These are phyloP conservation scores for Muricea muricata DNA, from an alignment of 92 coral and sea anemone species.

Conservation along the genomic window DNA sequence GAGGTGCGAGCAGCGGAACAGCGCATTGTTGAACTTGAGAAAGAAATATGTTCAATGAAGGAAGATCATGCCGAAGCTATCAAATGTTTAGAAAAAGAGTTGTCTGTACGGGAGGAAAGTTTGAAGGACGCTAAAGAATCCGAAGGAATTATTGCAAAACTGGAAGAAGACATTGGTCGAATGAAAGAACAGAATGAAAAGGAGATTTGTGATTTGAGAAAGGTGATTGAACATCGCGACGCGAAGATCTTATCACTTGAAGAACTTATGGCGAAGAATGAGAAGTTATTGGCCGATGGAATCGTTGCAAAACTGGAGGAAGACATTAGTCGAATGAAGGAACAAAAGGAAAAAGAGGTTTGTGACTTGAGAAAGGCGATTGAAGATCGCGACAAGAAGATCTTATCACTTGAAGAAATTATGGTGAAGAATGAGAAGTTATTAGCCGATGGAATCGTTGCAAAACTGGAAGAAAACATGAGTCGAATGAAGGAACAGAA, in stretches of 20 bases:
- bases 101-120: conserved; percentile 20
- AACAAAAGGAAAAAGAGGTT: conserved; percentile 39
- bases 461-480: conserved; percentile 33
- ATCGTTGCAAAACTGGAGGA: conserved; percentile 26
- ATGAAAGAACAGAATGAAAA: conserved; percentile 31
- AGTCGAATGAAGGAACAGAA: neutral
- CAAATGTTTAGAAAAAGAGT: conserved; percentile 33
- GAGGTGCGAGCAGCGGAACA: conserved; percentile 14
- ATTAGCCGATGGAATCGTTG: neutral
- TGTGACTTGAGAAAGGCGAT: conserved; percentile 15
- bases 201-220: conserved; percentile 34
- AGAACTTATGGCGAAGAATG: neutral
- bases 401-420: neutral
- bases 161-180: conserved; percentile 19
- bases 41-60: neutral
- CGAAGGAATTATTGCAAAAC: neutral
- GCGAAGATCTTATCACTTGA: neutral
- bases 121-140: neutral
- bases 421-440: neutral
- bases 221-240: neutral
- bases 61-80: conserved; percentile 1
- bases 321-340: neutral
- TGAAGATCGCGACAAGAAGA: neutral
- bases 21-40: neutral
- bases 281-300: neutral